phyloP scores from a whole-genome alignment of 2,113 vertebrate species.

The Papio anubis region DNA sequence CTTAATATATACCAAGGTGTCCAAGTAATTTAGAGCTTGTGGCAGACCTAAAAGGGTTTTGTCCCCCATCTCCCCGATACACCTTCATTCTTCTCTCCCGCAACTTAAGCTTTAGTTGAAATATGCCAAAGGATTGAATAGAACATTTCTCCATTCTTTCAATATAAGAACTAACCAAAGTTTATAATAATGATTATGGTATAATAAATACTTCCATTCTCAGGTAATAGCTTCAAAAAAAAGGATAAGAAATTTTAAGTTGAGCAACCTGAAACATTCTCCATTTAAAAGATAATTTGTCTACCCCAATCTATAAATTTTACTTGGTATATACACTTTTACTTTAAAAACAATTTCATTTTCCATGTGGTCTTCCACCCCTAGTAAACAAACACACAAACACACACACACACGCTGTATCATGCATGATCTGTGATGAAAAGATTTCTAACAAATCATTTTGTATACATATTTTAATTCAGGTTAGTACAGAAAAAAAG shows the following conservation, averaged over 20 bases:
- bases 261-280: not conserved
- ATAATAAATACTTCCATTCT: constrained; percentile 24
- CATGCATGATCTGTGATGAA: not conserved
- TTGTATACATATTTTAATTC: not conserved
- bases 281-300: not conserved
- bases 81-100: not conserved
- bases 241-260: not conserved
- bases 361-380: not conserved
- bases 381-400: not conserved
- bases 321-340: not conserved
- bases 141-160: not conserved
- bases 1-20: not conserved
- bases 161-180: not conserved
- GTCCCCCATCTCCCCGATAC: not conserved
- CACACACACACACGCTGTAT: not conserved
- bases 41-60: not conserved
- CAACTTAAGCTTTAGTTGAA: not conserved
- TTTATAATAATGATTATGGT: not conserved
- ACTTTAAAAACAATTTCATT: not conserved
- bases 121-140: not conserved
- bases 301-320: not conserved
- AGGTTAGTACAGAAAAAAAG: not conserved
- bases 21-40: not conserved
- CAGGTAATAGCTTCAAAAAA: not conserved
- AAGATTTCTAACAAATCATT: not conserved